Percentiles rank a stretch among this genome's conserved stretches.
phyloP scores from a whole-genome alignment of 2,113 vertebrate genomes.

The Misgurnus anguillicaudatus region DNA sequence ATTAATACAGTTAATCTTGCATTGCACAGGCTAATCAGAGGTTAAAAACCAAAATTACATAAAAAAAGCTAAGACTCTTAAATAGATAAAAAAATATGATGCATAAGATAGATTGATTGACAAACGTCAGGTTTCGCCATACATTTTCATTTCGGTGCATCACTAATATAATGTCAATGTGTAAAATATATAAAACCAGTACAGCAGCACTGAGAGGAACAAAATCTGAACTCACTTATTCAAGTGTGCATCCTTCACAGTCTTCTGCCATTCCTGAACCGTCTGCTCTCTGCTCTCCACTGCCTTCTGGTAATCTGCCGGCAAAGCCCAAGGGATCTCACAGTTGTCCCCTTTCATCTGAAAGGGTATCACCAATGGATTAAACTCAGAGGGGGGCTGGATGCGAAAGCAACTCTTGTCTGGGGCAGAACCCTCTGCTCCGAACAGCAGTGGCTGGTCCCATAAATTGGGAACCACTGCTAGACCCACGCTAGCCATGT shows the following conservation, averaged over 20 bases:
- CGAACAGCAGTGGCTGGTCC: conserved; percentile 85
- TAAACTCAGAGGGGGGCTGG: conserved; percentile 81
- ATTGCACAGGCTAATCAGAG: neutral
- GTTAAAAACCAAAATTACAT: no score
- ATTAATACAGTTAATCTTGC: neutral
- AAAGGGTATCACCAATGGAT: conserved; percentile 86
- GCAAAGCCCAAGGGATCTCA: conserved; percentile 89
- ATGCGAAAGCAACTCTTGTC: conserved; percentile 75
- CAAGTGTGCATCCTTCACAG: conserved; percentile 83
- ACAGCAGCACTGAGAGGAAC: neutral
- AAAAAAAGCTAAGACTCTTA: no score
- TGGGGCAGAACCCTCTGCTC: conserved; percentile 70
- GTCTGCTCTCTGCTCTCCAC: conserved; percentile 79
- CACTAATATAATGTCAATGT: neutral
- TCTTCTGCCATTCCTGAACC: conserved; percentile 88
- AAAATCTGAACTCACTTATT: conserved; percentile 79
- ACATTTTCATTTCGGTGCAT: neutral
- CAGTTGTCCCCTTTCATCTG: conserved; percentile 93
- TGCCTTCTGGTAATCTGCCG: conserved; percentile 77
- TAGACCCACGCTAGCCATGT: conserved; percentile 91
- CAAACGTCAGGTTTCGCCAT: no score
- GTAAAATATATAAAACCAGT: no score
- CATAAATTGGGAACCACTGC: conserved; percentile 92
- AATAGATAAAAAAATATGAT: no score
- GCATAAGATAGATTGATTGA: no score